These are phyloP conservation scores for Galerucella calmariensis DNA, from an alignment of 2,888 invertebrate species.

Conservation along the genomic window DNA sequence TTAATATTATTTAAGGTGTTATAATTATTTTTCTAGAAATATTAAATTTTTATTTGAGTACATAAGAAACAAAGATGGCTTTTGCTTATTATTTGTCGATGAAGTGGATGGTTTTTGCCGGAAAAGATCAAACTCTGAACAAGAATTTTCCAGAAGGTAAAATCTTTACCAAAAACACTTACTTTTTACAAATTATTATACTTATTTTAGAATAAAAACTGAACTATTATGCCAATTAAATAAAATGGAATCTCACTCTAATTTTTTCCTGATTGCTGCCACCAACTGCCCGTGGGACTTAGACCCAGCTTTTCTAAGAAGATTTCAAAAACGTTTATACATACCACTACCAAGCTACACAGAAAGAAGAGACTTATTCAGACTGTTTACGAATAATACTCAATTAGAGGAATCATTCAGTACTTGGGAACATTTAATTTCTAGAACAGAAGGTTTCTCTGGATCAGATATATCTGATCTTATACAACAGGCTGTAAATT, in stretches of 20 bases:
- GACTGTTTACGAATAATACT: constrained; percentile 52
- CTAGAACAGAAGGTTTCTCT: constrained; percentile 68
- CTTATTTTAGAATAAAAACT: constrained; percentile 66
- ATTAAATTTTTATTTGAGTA: constrained; percentile 55
- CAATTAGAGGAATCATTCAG: constrained; percentile 45
- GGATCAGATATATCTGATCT: constrained; percentile 69
- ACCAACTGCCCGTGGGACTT: constrained; percentile 75
- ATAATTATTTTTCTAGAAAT: constrained; percentile 48
- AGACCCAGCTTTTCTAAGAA: constrained; percentile 69
- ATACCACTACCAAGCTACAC: constrained; percentile 66
- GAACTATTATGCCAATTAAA: constrained; percentile 70
- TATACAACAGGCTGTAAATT: constrained; percentile 55
- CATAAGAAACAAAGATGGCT: constrained; percentile 54
- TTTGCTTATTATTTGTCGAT: constrained; percentile 69
- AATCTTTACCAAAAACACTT: neutral
- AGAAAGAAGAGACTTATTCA: constrained; percentile 57
- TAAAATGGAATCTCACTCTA: constrained; percentile 54
- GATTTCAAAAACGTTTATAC: constrained; percentile 69
- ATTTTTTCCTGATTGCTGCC: constrained; percentile 67
- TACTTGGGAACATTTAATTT: constrained; percentile 53
- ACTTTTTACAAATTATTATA: neutral
- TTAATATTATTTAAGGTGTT: neutral
- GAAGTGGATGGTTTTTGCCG: constrained; percentile 72
- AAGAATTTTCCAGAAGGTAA: constrained; percentile 66
- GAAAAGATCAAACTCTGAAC: constrained; percentile 64